Evolutionary conservation across 2,888 invertebrate genomes (phyloP), one percentile per base, ranked within the genome.

Genomic region (Nemurella pictetii): DNA sequence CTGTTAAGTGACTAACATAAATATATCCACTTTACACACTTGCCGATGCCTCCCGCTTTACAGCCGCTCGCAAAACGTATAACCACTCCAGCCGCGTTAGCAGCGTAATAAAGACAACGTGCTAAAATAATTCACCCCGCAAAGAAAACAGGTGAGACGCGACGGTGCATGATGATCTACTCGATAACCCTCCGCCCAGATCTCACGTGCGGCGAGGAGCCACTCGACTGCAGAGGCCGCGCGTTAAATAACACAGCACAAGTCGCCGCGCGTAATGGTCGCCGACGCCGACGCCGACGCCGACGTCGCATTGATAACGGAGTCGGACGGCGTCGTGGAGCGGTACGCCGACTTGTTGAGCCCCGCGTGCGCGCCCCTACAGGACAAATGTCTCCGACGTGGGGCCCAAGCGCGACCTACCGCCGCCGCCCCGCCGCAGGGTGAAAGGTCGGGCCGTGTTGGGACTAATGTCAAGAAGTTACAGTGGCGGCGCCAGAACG

Each of bases 311-410:
- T 2, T 20, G 55, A 55, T 55, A 55, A 55, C 20, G 55, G 55
- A 12, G 55, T 3, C 55, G 5, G 20, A n/a, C 15, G 55, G 55
- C 55, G 55, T 35, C 35, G 35, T 7, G 35, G 74, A 32, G 32
- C n/a, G 5, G 5, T 15, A 30, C 30, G 5, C 35, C 36, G 80
- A 81, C 80, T 81, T 81, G 80, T 81, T 81, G 80, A 81, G 36
- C 36, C 35, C 0, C 20, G 35, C 35, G 75, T n/a, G n/a, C n/a
- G n/a, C n/a, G n/a, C n/a, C n/a, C n/a, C n/a, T n/a, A n/a, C n/a
- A 82, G 27, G 82, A 82, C 82, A 82, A 82, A 82, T 82, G 82
- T 72, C 29, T 20, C 27, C 55, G 26, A 82, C 82, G 82, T 82
- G 82, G n/a, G n/a, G 82, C 73, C 12, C 26, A 55, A 82, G 15